These are phyloP conservation scores for Lepidochitona cinerea DNA, from an alignment of 2,888 invertebrate species.

Conservation along the genomic window DNA sequence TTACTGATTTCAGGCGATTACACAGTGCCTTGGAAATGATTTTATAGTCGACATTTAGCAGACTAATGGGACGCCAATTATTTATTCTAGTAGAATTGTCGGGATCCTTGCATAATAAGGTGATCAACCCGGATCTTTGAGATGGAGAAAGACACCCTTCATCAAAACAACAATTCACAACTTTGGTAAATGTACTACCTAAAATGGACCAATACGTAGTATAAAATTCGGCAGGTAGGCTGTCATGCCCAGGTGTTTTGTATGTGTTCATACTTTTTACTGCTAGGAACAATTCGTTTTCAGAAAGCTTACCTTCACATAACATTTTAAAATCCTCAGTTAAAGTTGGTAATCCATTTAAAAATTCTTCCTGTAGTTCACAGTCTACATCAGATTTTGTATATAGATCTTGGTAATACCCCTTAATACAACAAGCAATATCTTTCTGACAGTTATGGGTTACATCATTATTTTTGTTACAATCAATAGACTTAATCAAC, in stretches of 20 bases:
- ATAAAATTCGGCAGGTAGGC: slow-evolving; percentile 3
- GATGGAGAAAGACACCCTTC: slow-evolving; percentile 15
- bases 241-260: background rate
- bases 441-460: background rate
- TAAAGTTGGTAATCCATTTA: background rate
- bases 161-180: slow-evolving; percentile 19
- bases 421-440: background rate
- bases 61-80: slow-evolving; percentile 38
- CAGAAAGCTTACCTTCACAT: slow-evolving; percentile 1
- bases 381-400: background rate
- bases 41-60: slow-evolving; percentile 39
- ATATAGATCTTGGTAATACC: background rate
- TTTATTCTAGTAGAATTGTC: slow-evolving; percentile 26
- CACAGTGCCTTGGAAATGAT: slow-evolving; percentile 35
- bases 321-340: background rate
- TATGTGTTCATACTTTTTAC: background rate
- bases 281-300: background rate
- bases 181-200: background rate
- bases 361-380: background rate
- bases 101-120: slow-evolving; percentile 36
- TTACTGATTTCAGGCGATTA: slow-evolving; percentile 27
- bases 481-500: background rate
- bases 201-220: background rate
- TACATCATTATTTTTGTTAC: background rate
- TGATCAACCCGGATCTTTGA: slow-evolving; percentile 22